Percentiles rank a stretch among this genome's conserved stretches.
Evolutionary conservation across 2,888 invertebrate genomes (phyloP).

Genomic region (Drosophila mimica): DNA sequence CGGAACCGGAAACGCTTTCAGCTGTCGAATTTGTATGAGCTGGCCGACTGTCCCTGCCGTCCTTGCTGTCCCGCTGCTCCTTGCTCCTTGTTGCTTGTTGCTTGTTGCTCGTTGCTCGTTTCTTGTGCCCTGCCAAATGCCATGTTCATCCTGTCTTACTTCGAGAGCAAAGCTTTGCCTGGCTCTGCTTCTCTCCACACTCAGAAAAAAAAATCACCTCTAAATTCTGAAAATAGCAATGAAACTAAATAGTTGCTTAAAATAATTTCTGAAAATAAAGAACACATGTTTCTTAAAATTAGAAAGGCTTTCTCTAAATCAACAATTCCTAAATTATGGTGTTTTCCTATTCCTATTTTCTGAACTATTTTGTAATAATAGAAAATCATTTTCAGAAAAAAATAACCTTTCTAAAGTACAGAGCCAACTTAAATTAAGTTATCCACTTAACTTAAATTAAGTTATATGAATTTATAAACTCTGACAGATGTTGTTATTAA

Average conservation of each 20-base stretch:
- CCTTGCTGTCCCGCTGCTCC: constrained; percentile 1
- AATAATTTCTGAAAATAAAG: not conserved
- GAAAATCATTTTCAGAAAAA: too few relatives aligned
- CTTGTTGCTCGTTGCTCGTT: not conserved
- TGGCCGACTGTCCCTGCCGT: constrained; percentile 22
- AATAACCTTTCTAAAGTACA: too few relatives aligned
- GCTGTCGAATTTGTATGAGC: constrained; percentile 81
- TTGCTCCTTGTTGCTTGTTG: not conserved
- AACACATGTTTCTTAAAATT: not conserved
- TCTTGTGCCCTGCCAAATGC: constrained; percentile 23
- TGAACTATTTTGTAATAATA: not conserved
- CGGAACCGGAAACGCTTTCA: constrained; percentile 82
- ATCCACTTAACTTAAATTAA: too few relatives aligned
- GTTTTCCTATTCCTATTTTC: not conserved
- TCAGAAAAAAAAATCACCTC: not conserved
- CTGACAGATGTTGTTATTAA: too few relatives aligned
- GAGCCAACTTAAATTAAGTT: too few relatives aligned
- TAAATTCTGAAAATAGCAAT: too few relatives aligned
- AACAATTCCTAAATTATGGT: not conserved
- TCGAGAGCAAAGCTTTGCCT: constrained; percentile 39
- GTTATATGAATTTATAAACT: too few relatives aligned
- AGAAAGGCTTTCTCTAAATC: not conserved
- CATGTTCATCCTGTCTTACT: constrained; percentile 62
- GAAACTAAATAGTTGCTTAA: not conserved
- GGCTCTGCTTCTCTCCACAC: not conserved